These are phyloP conservation scores for Andrena marginata DNA, from an alignment of 2,888 invertebrate species.

Conservation along the genomic window DNA sequence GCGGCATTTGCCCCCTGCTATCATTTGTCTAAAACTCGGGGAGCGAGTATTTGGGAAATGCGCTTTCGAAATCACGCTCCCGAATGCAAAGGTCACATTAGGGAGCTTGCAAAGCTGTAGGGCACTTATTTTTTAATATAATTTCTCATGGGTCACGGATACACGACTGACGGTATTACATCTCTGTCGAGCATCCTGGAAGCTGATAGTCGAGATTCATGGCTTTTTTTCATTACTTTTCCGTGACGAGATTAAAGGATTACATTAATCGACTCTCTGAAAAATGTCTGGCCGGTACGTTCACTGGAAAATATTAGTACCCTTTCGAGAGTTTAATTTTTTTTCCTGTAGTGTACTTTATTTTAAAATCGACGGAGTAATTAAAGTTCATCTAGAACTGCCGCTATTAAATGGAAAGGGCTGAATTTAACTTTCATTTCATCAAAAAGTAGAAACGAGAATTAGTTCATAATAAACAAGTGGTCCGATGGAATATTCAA, in stretches of 20 bases:
- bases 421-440: too few species aligned
- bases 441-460: too few species aligned
- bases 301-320: background rate
- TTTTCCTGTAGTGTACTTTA: background rate
- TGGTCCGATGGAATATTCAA: too few species aligned
- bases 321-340: background rate
- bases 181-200: background rate
- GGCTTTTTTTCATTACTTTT: background rate
- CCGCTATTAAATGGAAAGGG: background rate
- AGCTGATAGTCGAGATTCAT: background rate
- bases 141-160: constrained; percentile 28
- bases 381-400: background rate
- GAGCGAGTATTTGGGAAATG: constrained; percentile 23
- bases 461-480: too few species aligned
- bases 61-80: background rate
- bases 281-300: background rate
- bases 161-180: background rate
- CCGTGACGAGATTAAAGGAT: too few species aligned
- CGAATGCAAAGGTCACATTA: background rate
- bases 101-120: background rate
- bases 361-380: background rate
- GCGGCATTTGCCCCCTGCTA: background rate
- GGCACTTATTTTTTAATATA: constrained; percentile 31
- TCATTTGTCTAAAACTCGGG: background rate
- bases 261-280: too few species aligned